Base-by-base conservation (phyloP, 2,797 vertebrate genomes). In the Mus minutoides region DNA sequence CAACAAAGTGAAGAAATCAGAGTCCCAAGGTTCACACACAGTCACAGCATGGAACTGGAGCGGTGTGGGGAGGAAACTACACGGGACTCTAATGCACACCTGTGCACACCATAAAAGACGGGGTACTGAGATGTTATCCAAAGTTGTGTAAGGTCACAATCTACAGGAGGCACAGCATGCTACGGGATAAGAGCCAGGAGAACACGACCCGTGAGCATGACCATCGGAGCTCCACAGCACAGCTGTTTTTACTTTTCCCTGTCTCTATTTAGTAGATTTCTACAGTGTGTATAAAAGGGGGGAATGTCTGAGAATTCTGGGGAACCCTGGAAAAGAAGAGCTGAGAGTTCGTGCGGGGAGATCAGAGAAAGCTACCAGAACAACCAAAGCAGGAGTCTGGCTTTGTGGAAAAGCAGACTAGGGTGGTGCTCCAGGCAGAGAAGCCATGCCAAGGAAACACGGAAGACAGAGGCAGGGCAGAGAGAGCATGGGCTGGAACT, bases 1-100 rank as follows among this genome's bases (percentile, higher is more conserved):
- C 4, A 52, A 67, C 12, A 29, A 29, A 54, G 17, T 40, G 56
- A 54, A 60, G 13, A 54, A 54, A 22, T 8, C 58, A 34, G 76
- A n/a, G 16, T 29, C 76, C 62, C 3, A 31, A 85, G 94, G 9
- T 21, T n/a, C 60, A 46, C 24, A 12, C 9, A 10, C 10, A 29
- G 21, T 46, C 52, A 83, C 14, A n/a, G 49, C 19, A 40, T 14
- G 0, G 46, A 6, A 7, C 56, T 16, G 26, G 19, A 46, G 2
- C 0, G 22, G 14, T 21, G 3, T 29, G 3, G 3, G 46, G 37
- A 13, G 12, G 2, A 8, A 8, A 10, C 62, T 6, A 16, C 3
- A 26, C 11, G 1, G 11, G 46, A 17, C 13, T 7, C 1, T 4
- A 5, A 10, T 6, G 6, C 10, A 69, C 26, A 60, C 7, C 43